Percentiles rank a stretch among this genome's conserved stretches.
Evolutionary conservation across 2,797 vertebrate genomes (phyloP).

Genomic region (Merluccius polli): DNA sequence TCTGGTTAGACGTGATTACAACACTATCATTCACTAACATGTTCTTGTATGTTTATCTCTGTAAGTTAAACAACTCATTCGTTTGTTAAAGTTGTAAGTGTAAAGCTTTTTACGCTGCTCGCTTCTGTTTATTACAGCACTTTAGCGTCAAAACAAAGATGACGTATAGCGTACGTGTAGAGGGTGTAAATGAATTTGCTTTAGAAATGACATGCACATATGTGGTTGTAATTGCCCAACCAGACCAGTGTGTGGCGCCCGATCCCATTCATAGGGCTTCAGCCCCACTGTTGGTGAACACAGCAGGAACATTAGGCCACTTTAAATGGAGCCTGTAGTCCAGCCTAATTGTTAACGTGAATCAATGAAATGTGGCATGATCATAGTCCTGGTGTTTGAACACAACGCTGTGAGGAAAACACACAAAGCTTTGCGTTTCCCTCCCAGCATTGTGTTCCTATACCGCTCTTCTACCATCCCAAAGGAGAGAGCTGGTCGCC

Average conservation of each 20-base stretch:
- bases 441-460: not conserved
- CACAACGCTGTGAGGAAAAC: no score
- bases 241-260: constrained; percentile 56
- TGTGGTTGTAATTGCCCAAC: not conserved
- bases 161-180: no score
- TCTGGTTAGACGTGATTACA: not conserved
- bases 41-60: no score
- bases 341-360: constrained; percentile 50
- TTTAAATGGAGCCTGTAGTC: constrained; percentile 32
- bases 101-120: no score
- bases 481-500: constrained; percentile 30
- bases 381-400: not conserved
- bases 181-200: no score
- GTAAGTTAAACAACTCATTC: no score
- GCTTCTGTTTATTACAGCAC: no score
- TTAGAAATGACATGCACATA: no score
- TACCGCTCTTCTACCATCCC: constrained; percentile 22
- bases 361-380: not conserved
- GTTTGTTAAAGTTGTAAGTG: no score
- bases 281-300: constrained; percentile 5
- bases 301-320: no score
- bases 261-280: constrained; percentile 11
- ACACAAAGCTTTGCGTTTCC: not conserved
- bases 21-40: no score
- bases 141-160: no score